Base-by-base conservation (phyloP, 2,797 vertebrate genomes). In the Rhabdophis nuchalis region DNA sequence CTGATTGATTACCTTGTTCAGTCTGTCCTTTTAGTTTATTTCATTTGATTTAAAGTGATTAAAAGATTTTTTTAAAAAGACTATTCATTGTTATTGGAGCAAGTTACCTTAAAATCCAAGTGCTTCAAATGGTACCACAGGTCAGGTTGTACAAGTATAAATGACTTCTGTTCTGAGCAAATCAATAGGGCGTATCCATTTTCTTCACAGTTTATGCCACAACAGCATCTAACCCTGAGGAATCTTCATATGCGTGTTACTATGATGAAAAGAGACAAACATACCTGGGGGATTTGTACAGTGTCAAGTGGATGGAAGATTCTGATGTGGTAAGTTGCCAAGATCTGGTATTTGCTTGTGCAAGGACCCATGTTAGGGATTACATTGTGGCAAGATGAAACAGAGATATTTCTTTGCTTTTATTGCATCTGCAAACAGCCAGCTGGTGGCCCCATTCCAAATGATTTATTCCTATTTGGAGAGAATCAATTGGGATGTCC, bases 291-390 rank as follows among this genome's bases (percentile, higher is more conserved):
- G 99, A 99, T 97, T 98, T 97, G 98, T 99, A 99, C 97, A 99
- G 99, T 0, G 98, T 99, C 68, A 99, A 98, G 96, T 99, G 99
- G 99, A 99, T 99, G 99, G 99, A 99, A 94, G 99, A 99, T 95
- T 99, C 99, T 0, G 99, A 99, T 23, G 91, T 94, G 97, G 99
- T 99, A 95, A 96, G 96, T 92, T 89, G 36, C 11, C 29, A 12
- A 12, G 29, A 32, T 46, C 41, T 46, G 41, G 41, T 82, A 82
- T 82, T 82, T 82, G 10, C 41, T 82, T 82, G 41, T 46, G 23
- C 41, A 82, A 82, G 36, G 41, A 41, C 41, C 72, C 20, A 25
- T 82, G 25, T 82, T 46, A 13, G 41, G 72, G 36, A 82, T 82
- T 82, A 25, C 20, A 46, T 11, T 25, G 4, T 82, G 36, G 36